Conservation (phyloP, 1,140 invertebrate genomes). For the Mercenaria mercenaria region DNA sequence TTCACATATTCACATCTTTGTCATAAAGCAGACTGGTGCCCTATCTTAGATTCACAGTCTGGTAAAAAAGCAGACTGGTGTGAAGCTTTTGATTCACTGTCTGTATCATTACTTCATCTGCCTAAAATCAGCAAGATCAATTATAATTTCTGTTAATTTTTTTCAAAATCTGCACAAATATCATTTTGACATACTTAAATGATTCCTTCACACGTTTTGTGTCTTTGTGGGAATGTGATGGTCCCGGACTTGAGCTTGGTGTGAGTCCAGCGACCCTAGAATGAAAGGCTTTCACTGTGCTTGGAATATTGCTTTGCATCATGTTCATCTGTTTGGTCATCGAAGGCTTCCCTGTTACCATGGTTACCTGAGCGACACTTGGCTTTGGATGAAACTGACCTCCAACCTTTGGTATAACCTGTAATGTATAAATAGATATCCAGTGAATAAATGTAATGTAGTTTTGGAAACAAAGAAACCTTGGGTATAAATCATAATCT, state of each 20-base stretch:
- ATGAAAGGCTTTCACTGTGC: conserved; percentile 70
- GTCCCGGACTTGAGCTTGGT: conserved; percentile 35
- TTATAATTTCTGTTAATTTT: no score
- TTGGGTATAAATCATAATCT: no score
- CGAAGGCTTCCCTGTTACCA: not conserved
- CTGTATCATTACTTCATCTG: no score
- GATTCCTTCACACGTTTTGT: conserved; percentile 80
- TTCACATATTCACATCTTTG: no score
- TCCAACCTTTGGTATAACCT: conserved; percentile 55
- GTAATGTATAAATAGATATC: not conserved
- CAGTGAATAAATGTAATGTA: no score
- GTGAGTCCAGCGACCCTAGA: conserved; percentile 51
- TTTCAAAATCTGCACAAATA: no score
- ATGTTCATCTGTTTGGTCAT: conserved; percentile 45
- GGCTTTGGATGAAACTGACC: conserved; percentile 53
- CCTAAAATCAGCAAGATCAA: no score
- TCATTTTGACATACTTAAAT: conserved; percentile 85
- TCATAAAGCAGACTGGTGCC: no score
- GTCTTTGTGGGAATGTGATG: conserved; percentile 75
- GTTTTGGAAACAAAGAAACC: no score
- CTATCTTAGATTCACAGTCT: no score
- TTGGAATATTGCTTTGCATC: conserved; percentile 64
- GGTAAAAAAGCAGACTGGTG: no score
- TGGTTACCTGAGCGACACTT: conserved; percentile 27
- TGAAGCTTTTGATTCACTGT: no score